Percentiles rank a stretch among this genome's conserved stretches.
phyloP scores from a whole-genome alignment of 2,888 invertebrate genomes.

The Epirrhoe alternata region DNA sequence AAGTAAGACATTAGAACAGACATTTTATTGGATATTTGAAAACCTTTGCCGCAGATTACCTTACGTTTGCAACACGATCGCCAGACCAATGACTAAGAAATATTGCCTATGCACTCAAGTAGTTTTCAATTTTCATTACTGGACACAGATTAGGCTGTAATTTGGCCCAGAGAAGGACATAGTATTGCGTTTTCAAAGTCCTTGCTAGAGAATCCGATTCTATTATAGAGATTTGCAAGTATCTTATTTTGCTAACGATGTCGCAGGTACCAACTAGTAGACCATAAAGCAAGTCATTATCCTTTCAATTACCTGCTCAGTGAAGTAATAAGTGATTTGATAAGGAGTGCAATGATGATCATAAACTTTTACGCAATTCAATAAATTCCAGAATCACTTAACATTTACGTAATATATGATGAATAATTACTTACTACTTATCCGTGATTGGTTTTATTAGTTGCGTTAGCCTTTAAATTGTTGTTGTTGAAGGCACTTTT shows the following conservation, averaged over 20 bases:
- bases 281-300: neutral
- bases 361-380: constrained; percentile 12
- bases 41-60: constrained; percentile 51
- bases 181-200: no score
- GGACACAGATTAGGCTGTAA: no score
- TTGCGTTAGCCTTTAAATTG: constrained; percentile 22
- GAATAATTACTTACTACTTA: constrained; percentile 21
- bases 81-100: neutral
- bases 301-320: neutral
- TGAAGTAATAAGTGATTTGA: neutral
- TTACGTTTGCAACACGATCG: constrained; percentile 54
- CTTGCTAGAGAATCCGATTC: no score
- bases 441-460: constrained; percentile 21
- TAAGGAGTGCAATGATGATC: neutral
- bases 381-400: constrained; percentile 8
- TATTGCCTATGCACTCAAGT: no score
- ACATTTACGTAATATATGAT: constrained; percentile 23
- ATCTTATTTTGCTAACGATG: no score
- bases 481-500: constrained; percentile 27
- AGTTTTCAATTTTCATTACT: no score
- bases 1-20: constrained; percentile 48
- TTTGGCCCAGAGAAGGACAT: no score
- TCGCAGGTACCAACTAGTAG: no score
- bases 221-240: no score
- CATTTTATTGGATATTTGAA: constrained; percentile 38